Conservation (phyloP, 2,888 invertebrate species). For the Venusia cambrica region DNA sequence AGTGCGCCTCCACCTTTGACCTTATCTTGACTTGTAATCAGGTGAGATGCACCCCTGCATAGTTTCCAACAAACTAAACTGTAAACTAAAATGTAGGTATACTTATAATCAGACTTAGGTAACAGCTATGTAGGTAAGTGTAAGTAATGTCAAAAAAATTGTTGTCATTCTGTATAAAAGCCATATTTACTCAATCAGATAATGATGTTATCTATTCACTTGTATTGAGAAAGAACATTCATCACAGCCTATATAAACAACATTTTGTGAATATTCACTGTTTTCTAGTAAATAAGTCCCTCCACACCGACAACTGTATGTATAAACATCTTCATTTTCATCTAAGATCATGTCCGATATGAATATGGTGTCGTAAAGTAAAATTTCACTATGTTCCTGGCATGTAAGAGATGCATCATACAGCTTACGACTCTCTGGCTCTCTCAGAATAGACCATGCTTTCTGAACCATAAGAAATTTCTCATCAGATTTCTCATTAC, state of each 20-base stretch:
- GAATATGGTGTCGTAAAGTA: conserved; percentile 82
- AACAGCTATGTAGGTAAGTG: too few species aligned
- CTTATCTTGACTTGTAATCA: too few species aligned
- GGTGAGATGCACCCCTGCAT: too few species aligned
- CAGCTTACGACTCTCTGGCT: conserved; percentile 80
- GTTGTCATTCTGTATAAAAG: too few species aligned
- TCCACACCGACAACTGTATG: conserved; percentile 87
- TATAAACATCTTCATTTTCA: conserved; percentile 50
- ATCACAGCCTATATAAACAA: conserved; percentile 82
- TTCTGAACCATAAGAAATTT: conserved; percentile 77
- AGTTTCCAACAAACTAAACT: too few species aligned
- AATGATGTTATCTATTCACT: conserved; percentile 68
- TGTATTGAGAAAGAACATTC: conserved; percentile 88
- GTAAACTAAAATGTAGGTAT: too few species aligned
- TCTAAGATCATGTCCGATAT: conserved; percentile 69
- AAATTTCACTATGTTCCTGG: conserved; percentile 76
- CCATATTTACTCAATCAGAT: too few species aligned
- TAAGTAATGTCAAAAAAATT: too few species aligned
- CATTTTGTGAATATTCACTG: conserved; percentile 31
- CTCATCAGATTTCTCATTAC: conserved; percentile 36
- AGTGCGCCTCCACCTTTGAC: too few species aligned
- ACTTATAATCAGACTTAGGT: too few species aligned
- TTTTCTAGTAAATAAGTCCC: conserved; percentile 75
- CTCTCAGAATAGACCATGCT: conserved; percentile 86
- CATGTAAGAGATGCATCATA: conserved; percentile 84